Percentiles rank a stretch among this genome's conserved stretches.
Evolutionary conservation across 2,113 vertebrate species (phyloP).

Genomic region (Saccopteryx bilineata): DNA sequence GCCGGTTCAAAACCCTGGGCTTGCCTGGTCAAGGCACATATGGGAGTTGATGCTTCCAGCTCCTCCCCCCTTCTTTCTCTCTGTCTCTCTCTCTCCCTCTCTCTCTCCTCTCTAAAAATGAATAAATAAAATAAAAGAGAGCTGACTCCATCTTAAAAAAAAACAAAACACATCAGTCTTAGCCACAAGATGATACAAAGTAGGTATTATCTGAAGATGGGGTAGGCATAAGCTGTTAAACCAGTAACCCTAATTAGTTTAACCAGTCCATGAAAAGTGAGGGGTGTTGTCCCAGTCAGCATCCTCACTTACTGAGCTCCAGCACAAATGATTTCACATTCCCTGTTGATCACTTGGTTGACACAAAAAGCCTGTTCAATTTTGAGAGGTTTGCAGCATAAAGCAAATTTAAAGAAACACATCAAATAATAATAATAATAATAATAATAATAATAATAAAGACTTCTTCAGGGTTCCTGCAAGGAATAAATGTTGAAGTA

Average conservation of each 20-base stretch:
- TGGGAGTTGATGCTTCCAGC: no score
- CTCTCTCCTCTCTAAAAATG: no score
- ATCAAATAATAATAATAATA: neutral
- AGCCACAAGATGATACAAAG: neutral
- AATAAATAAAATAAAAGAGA: no score
- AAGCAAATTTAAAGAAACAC: neutral
- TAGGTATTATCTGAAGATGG: neutral
- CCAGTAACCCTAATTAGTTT: neutral
- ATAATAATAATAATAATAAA: neutral
- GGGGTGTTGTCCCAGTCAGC: neutral
- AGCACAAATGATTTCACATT: neutral
- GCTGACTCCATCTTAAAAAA: no score
- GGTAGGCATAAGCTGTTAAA: neutral
- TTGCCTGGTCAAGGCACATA: no score
- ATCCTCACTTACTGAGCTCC: neutral
- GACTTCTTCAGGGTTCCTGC: neutral
- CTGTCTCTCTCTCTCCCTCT: no score
- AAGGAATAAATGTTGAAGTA: neutral
- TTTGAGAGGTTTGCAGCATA: neutral
- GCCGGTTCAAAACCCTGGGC: no score
- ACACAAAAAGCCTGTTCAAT: constrained; percentile 7
- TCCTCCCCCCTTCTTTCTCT: no score
- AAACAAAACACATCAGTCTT: neutral
- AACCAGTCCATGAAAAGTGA: neutral
- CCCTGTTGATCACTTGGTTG: neutral